Percentiles rank a stretch among this genome's conserved stretches.
Conservation (phyloP, 2,113 vertebrate genomes). For the Bubalus kerabau region DNA sequence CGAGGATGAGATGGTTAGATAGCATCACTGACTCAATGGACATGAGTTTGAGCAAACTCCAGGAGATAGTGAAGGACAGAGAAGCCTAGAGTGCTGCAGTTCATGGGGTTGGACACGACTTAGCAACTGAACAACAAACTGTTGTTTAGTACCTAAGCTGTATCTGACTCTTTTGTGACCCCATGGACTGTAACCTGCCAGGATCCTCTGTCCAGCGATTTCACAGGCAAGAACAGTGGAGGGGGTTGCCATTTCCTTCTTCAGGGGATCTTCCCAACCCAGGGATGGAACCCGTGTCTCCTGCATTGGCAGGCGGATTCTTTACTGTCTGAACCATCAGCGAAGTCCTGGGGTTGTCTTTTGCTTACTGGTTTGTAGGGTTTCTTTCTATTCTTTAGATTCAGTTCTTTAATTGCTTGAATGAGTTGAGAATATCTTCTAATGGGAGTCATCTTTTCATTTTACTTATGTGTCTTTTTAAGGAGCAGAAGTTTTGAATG, state of each 20-base stretch:
- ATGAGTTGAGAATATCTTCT: not conserved
- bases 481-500: not conserved
- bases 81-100: not conserved
- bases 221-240: not conserved
- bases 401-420: not conserved
- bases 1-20: not conserved
- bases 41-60: not conserved
- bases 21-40: not conserved
- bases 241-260: not conserved
- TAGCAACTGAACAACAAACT: not conserved
- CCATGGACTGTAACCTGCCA: not conserved
- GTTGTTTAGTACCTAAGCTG: not conserved
- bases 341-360: not conserved
- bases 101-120: not conserved
- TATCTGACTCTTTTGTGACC: not conserved
- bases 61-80: not conserved
- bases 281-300: not conserved
- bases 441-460: not conserved
- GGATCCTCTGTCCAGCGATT: not conserved
- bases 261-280: not conserved
- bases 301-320: not conserved
- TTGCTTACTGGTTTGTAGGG: not conserved
- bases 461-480: not conserved
- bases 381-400: not conserved
- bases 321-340: not conserved